Evolutionary conservation across 2,113 vertebrate species (phyloP).

Genomic region (Hippopotamus amphibius): DNA sequence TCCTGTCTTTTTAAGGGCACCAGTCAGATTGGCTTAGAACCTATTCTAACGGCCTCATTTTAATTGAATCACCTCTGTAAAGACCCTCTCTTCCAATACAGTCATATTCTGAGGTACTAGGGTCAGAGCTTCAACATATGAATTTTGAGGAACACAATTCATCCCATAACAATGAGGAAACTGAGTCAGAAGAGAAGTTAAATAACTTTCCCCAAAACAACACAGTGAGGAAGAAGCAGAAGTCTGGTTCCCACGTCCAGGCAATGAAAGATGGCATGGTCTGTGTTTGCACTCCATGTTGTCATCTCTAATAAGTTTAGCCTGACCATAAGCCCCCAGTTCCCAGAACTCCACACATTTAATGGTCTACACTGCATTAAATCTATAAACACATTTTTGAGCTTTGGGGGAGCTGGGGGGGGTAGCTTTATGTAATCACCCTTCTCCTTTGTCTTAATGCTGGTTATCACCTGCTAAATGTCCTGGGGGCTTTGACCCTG

Average conservation of each 20-base stretch:
- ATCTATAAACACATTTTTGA: neutral
- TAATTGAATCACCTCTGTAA: neutral
- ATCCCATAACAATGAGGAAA: neutral
- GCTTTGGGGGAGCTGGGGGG: neutral
- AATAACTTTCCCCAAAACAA: neutral
- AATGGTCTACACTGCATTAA: neutral
- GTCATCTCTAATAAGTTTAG: neutral
- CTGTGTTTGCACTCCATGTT: neutral
- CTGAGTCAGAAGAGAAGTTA: slow-evolving; percentile 7
- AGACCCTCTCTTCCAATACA: neutral
- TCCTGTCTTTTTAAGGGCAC: neutral
- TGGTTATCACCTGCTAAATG: neutral
- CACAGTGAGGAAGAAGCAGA: neutral
- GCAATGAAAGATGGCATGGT: neutral
- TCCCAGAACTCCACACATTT: neutral
- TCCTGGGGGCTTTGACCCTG: neutral
- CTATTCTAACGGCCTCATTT: neutral
- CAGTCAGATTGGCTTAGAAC: neutral
- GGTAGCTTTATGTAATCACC: neutral
- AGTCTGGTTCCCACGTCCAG: neutral
- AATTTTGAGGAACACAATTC: neutral
- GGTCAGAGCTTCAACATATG: neutral
- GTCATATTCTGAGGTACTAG: neutral
- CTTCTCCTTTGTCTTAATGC: neutral
- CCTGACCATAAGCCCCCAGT: neutral